Evolutionary conservation across 2,113 vertebrate species (phyloP).

Genomic region (Strigops habroptila): DNA sequence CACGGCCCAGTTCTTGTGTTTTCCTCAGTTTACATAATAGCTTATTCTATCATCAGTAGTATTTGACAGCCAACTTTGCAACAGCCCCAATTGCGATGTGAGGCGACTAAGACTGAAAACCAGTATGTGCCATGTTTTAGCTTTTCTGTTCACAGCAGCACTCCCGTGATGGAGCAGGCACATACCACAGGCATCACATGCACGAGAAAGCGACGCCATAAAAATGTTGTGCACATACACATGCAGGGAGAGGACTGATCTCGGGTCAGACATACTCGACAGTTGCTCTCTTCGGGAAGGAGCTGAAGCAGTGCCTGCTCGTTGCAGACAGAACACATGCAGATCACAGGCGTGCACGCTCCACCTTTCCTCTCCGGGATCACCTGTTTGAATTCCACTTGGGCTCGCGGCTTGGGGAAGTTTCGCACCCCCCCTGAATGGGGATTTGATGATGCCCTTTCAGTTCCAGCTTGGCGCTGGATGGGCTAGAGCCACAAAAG

Average conservation of each 20-base stretch:
- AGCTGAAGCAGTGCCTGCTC: background rate
- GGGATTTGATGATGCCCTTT: conserved; percentile 25
- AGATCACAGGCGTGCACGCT: accelerated
- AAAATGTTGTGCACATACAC: background rate
- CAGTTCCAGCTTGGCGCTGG: conserved; percentile 18
- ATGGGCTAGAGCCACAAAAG: conserved; percentile 29
- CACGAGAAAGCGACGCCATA: background rate
- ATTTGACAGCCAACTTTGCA: background rate
- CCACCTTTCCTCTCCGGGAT: background rate
- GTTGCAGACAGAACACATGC: accelerated
- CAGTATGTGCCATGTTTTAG: background rate
- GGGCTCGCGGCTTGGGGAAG: background rate
- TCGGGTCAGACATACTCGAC: background rate
- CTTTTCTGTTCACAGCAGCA: background rate
- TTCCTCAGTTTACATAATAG: background rate
- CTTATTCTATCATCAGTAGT: background rate
- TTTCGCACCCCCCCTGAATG: background rate
- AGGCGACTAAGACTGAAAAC: background rate
- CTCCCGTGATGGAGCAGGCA: background rate
- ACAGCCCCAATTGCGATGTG: background rate
- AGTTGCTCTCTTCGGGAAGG: background rate
- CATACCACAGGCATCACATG: accelerated
- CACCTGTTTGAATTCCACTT: conserved; percentile 35
- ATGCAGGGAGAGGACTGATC: background rate
- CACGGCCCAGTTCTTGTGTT: background rate